phyloP scores from a whole-genome alignment of 2,888 invertebrate genomes.

The Polydrusus pterygomalis region DNA sequence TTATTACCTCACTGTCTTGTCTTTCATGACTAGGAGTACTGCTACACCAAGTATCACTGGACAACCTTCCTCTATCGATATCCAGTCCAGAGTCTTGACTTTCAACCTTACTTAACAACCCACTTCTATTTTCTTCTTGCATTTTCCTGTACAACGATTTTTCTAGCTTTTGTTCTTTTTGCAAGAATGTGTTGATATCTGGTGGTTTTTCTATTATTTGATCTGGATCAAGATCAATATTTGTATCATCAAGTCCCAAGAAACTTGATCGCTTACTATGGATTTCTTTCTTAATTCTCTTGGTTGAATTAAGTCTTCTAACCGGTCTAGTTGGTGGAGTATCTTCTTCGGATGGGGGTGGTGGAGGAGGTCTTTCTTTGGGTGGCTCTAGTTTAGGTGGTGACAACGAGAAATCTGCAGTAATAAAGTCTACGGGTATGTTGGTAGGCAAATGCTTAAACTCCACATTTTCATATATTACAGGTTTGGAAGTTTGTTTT shows the following conservation, averaged over 20 bases:
- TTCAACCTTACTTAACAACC: slow-evolving; percentile 72
- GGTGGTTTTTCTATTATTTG: slow-evolving; percentile 78
- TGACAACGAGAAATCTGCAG: slow-evolving; percentile 74
- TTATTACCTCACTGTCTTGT: slow-evolving; percentile 79
- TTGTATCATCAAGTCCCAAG: slow-evolving; percentile 86
- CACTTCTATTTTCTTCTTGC: slow-evolving; percentile 65
- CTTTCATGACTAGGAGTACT: slow-evolving; percentile 77
- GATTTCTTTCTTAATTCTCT: slow-evolving; percentile 89
- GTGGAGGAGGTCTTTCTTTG: slow-evolving; percentile 61
- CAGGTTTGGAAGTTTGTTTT: slow-evolving; percentile 66
- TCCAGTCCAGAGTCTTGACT: slow-evolving; percentile 88
- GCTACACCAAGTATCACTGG: slow-evolving; percentile 77
- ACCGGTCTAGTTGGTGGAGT: slow-evolving; percentile 69
- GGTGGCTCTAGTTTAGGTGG: slow-evolving; percentile 79
- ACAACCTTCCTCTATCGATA: slow-evolving; percentile 75
- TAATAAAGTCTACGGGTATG: slow-evolving; percentile 65
- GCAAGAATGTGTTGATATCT: slow-evolving; percentile 86
- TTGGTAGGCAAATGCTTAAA: slow-evolving; percentile 71
- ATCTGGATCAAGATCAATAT: slow-evolving; percentile 82
- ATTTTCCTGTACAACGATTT: slow-evolving; percentile 82
- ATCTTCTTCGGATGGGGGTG: slow-evolving; percentile 81
- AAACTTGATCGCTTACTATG: slow-evolving; percentile 90
- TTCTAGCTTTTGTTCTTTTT: slow-evolving; percentile 86
- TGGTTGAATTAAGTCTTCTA: slow-evolving; percentile 86
- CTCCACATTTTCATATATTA: slow-evolving; percentile 72